phyloP scores from a whole-genome alignment of 2,113 vertebrate genomes.

The Propithecus coquereli region DNA sequence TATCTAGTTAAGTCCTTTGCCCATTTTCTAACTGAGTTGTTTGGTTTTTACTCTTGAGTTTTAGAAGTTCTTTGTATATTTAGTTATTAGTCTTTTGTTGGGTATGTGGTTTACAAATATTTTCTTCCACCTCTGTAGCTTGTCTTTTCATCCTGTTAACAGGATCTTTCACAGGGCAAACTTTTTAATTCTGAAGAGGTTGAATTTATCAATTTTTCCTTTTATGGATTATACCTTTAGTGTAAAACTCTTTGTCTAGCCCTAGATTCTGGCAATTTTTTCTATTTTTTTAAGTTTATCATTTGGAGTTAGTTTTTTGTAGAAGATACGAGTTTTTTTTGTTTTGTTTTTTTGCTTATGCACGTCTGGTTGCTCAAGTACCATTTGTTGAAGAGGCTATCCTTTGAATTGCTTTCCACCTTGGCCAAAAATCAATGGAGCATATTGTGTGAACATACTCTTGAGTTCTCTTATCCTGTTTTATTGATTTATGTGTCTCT shows the following conservation, averaged over 20 bases:
- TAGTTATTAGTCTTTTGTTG: neutral
- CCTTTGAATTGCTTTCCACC: neutral
- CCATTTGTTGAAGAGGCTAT: neutral
- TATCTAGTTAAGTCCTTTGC: neutral
- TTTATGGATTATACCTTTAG: neutral
- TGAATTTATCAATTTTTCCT: neutral
- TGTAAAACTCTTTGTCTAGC: neutral
- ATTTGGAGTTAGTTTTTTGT: neutral
- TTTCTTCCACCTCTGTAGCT: neutral
- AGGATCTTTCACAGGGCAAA: neutral
- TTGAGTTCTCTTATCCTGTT: neutral
- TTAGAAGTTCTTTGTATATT: neutral
- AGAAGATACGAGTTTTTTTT: neutral
- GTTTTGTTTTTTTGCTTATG: neutral
- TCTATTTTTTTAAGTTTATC: neutral
- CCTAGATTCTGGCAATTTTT: neutral
- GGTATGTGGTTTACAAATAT: neutral
- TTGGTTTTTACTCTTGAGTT: neutral
- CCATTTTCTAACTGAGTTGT: neutral
- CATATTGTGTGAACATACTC: neutral
- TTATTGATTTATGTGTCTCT: neutral
- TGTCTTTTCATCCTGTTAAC: neutral
- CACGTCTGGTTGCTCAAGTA: neutral
- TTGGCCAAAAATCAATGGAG: neutral
- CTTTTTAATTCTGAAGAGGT: neutral